Evolutionary conservation across 1,140 invertebrate species (phyloP), one percentile per base, ranked within the genome.

Genomic region (Daktulosphaira vitifoliae): DNA sequence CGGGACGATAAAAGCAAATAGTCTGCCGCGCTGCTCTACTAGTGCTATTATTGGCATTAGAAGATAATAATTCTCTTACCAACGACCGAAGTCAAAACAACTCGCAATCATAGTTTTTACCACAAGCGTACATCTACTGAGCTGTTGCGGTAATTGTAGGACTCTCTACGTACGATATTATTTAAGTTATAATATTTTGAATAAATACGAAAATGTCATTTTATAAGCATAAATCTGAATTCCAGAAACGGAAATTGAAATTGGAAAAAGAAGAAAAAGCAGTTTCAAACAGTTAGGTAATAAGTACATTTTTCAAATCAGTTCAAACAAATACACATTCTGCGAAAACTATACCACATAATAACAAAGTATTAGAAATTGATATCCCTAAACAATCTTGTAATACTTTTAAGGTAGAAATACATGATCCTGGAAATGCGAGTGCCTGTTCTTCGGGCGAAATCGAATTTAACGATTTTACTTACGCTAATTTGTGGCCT

Each of bases 191-290:
- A n/a, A n/a, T n/a, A n/a, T n/a, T n/a, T n/a, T n/a, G n/a, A n/a
- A n/a, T n/a, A n/a, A n/a, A n/a, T 39, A 2, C 9, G 38, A 49
- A 49, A 49, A 49, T 49, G 11, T 49, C 20, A 15, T 23, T 49
- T 23, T 49, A 49, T 23, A 49, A 49, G n/a, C 46, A 49, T 22
- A 49, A 49, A 23, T 49, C 46, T 49, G 46, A 15, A 49, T 49
- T 5, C 25, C 11, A 49, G 20, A 49, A 49, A 49, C 20, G 46
- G n/a, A 49, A 49, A 49, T 49, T 49, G 46, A 48, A 46, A 46
- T 6, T 20, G 13, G 44, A 46, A 46, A 46, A 46, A 46, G 44
- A 46, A 48, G 20, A 48, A 48, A 48, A 48, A 23, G 9, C 11
- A 48, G 9, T 48, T 22, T 22, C 46, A 48, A 48, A 48, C 46